Percentiles rank a stretch among this genome's conserved stretches.
Evolutionary conservation across 2,113 vertebrate species (phyloP).

Genomic region (Ciconia stormi): DNA sequence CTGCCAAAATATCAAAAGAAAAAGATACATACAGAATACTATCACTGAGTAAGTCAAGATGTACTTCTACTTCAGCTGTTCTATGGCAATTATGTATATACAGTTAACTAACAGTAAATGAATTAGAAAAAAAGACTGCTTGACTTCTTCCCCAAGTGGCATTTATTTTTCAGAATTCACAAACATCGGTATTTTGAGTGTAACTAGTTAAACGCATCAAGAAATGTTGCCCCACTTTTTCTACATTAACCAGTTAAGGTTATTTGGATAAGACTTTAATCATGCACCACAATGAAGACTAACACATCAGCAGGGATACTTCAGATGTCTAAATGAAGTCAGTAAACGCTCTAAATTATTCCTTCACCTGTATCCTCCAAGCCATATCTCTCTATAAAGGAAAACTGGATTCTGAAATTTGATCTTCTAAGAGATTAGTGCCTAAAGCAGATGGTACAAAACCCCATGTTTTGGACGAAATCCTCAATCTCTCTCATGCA

Average conservation of each 20-base stretch:
- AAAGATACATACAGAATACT: neutral
- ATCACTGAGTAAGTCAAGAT: accelerated
- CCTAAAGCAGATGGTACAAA: neutral
- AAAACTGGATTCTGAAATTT: neutral
- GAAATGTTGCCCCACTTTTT: neutral
- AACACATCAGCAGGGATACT: neutral
- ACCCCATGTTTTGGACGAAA: neutral
- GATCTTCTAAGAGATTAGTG: neutral
- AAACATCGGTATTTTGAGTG: neutral
- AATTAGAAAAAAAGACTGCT: neutral
- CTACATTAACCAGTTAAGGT: neutral
- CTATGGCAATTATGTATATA: neutral
- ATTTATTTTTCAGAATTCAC: neutral
- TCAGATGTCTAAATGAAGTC: neutral
- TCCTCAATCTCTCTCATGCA: neutral
- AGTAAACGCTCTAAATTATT: neutral
- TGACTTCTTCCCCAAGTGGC: neutral
- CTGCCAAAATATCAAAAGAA: neutral
- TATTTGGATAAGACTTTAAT: neutral
- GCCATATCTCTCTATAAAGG: neutral
- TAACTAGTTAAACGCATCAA: neutral
- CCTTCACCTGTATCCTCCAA: neutral
- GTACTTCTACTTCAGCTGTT: neutral
- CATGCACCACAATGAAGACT: neutral
- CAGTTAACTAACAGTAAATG: neutral